Conservation (phyloP, 53 echinoderm and acorn worm species). For the Pentamera pediparva region DNA sequence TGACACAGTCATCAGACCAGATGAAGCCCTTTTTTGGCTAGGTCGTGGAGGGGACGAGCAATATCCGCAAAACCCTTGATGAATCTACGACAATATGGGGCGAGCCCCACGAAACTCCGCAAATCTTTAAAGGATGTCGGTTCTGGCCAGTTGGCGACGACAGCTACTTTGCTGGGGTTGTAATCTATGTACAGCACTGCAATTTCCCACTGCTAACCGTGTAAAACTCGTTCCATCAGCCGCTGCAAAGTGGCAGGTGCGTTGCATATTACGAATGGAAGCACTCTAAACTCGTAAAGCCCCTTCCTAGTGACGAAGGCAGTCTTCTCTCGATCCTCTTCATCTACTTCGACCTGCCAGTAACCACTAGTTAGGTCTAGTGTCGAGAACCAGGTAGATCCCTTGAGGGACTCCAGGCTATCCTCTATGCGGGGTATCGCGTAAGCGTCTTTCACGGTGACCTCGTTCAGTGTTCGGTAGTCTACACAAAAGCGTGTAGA, state of each 20-base stretch:
- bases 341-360: background rate
- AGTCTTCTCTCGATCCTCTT: background rate
- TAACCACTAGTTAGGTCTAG: no score
- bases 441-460: no score
- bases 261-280: no score
- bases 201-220: background rate
- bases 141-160: background rate
- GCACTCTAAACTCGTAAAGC: no score
- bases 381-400: no score
- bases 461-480: no score
- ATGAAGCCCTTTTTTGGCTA: background rate
- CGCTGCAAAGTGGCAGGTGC: constrained; percentile 15
- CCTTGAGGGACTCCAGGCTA: no score
- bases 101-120: background rate
- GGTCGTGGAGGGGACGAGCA: background rate
- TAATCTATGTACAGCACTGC: constrained; percentile 1
- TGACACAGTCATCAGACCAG: background rate
- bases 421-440: no score
- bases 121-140: background rate
- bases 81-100: background rate
- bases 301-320: background rate
- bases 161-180: background rate
- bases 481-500: no score
- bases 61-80: background rate
- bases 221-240: constrained; percentile 9